A percentile compares a stretch with the other conserved stretches of the same genome.
These are phyloP conservation scores for Drosophila sordidapex DNA, from an alignment of 2,888 invertebrate genomes.

Conservation along the genomic window DNA sequence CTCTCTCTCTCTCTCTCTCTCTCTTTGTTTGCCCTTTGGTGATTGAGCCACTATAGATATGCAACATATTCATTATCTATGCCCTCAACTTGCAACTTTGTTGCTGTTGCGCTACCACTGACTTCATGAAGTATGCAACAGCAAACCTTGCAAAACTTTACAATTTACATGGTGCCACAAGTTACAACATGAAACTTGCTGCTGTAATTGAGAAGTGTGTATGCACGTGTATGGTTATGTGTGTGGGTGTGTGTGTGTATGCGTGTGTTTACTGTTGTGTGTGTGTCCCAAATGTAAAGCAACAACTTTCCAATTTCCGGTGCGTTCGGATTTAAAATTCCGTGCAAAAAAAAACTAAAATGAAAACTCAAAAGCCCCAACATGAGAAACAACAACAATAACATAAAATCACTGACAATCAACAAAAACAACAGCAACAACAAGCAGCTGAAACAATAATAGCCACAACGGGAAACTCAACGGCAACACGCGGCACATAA, in stretches of 20 bases:
- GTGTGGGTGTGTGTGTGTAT: not conserved
- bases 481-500: constrained; percentile 50
- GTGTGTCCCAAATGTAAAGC: constrained; percentile 48
- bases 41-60: constrained; percentile 17
- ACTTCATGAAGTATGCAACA: constrained; percentile 30
- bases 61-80: constrained; percentile 41
- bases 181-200: constrained; percentile 40
- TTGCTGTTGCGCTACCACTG: constrained; percentile 16
- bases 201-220: constrained; percentile 42
- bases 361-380: constrained; percentile 25
- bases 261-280: constrained; percentile 12
- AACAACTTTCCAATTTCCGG: constrained; percentile 76
- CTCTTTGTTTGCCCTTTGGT: constrained; percentile 1
- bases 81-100: constrained; percentile 36
- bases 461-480: constrained; percentile 36
- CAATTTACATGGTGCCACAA: constrained; percentile 55
- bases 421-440: constrained; percentile 18
- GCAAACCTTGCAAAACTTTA: constrained; percentile 38
- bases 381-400: constrained; percentile 36
- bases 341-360: constrained; percentile 17
- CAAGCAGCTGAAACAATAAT: constrained; percentile 12
- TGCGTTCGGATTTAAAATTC: constrained; percentile 68
- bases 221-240: not conserved
- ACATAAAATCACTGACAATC: constrained; percentile 25
- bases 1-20: not conserved